phyloP scores from a whole-genome alignment of 2,113 vertebrate species.

The Nicator chloris region DNA sequence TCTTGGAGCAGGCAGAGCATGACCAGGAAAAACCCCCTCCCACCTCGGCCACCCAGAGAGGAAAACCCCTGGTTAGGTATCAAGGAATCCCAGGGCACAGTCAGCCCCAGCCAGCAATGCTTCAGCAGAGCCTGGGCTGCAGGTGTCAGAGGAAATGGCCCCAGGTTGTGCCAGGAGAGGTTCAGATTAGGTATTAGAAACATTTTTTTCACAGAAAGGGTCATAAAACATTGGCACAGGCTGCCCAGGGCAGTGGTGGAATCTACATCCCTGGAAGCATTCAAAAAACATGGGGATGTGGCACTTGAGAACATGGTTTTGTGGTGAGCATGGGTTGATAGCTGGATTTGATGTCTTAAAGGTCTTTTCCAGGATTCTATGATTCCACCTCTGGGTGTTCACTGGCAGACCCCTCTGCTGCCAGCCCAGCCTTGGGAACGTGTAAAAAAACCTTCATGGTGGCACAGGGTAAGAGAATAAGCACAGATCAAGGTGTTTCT shows the following conservation, averaged over 20 bases:
- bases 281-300: fast-evolving
- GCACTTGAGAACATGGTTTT: not conserved
- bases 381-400: not conserved
- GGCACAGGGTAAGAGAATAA: not conserved
- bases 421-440: not conserved
- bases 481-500: not conserved
- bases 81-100: not conserved
- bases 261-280: no score
- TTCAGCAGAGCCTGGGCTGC: not conserved
- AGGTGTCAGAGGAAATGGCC: not conserved
- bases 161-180: not conserved
- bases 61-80: not conserved
- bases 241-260: not conserved
- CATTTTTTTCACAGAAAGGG: not conserved
- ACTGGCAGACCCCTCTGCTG: not conserved
- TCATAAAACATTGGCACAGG: not conserved
- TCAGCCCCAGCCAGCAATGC: not conserved
- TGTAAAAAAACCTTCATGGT: fast-evolving
- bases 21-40: not conserved
- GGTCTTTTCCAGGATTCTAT: not conserved
- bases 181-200: not conserved
- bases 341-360: not conserved
- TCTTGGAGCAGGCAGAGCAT: not conserved
- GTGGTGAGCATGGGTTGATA: not conserved
- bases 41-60: not conserved